A percentile compares a stretch with the other conserved stretches of the same genome.
Evolutionary conservation across 2,113 vertebrate genomes (phyloP).

Genomic region (Calidris pygmaea): DNA sequence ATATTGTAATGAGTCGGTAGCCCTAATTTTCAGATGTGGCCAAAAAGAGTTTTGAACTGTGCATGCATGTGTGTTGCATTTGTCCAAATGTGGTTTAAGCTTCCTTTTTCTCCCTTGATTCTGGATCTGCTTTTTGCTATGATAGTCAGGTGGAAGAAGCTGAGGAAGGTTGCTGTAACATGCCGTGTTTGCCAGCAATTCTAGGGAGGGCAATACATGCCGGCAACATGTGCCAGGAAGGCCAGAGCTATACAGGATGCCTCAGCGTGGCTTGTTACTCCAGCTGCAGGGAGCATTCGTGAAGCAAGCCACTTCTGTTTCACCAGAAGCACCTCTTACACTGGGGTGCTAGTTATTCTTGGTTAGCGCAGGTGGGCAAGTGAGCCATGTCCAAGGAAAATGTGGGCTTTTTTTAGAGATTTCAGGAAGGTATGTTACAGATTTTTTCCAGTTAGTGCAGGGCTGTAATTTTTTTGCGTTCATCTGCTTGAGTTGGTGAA

Average conservation of each 20-base stretch:
- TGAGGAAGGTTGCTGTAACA: neutral
- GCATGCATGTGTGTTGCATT: neutral
- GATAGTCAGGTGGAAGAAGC: neutral
- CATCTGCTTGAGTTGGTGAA: neutral
- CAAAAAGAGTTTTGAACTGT: neutral
- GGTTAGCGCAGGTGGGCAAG: neutral
- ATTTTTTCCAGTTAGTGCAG: neutral
- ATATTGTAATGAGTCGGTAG: neutral
- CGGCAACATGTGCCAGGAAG: neutral
- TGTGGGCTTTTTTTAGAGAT: neutral
- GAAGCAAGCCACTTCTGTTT: neutral
- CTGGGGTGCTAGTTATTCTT: neutral
- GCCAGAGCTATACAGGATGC: neutral
- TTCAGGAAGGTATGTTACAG: neutral
- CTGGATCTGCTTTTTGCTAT: neutral
- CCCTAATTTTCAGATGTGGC: neutral
- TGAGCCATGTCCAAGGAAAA: neutral
- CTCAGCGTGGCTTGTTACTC: neutral
- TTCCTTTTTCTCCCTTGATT: neutral
- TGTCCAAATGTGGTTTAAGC: neutral
- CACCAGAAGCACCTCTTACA: neutral
- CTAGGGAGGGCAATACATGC: neutral
- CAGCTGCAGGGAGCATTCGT: neutral
- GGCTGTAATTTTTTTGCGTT: neutral
- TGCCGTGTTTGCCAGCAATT: neutral